These are phyloP conservation scores for Colostygia pectinataria DNA, from an alignment of 2,888 invertebrate species.

Conservation along the genomic window DNA sequence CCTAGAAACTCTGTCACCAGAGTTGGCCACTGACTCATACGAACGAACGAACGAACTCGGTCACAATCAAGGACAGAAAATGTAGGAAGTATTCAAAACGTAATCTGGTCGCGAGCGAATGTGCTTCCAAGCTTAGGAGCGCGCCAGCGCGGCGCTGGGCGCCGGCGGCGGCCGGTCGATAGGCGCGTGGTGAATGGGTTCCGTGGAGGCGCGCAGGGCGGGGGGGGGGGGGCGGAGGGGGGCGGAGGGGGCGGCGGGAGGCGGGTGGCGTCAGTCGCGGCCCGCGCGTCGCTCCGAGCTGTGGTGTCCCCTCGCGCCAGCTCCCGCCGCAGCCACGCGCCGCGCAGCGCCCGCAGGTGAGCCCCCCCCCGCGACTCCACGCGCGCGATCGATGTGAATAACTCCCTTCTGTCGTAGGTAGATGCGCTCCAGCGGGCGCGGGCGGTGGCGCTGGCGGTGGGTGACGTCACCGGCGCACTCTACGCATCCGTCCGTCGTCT, in stretches of 20 bases:
- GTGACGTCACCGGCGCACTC: too few species aligned
- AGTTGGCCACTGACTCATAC: too few species aligned
- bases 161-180: slow-evolving; percentile 4
- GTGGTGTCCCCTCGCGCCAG: slow-evolving; percentile 51
- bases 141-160: slow-evolving; percentile 1
- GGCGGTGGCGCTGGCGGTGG: too few species aligned
- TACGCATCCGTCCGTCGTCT: too few species aligned
- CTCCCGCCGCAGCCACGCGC: slow-evolving; percentile 22
- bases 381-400: too few species aligned
- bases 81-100: too few species aligned
- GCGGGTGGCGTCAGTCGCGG: slow-evolving; percentile 70
- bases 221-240: slow-evolving; percentile 40
- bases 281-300: slow-evolving; percentile 63
- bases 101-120: too few species aligned
- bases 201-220: slow-evolving; percentile 20
- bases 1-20: too few species aligned
- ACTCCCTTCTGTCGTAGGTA: too few species aligned
- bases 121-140: background rate
- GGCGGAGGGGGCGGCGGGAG: slow-evolving; percentile 53
- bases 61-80: too few species aligned
- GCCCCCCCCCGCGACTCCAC: slow-evolving; percentile 19
- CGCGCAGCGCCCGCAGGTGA: slow-evolving; percentile 12
- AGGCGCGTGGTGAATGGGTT: slow-evolving; percentile 12
- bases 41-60: too few species aligned
- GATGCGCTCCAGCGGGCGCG: too few species aligned